Evolutionary conservation across 2,888 invertebrate species (phyloP), one percentile per base, ranked within the genome.

Genomic region (Sinohyriopsis cumingii): DNA sequence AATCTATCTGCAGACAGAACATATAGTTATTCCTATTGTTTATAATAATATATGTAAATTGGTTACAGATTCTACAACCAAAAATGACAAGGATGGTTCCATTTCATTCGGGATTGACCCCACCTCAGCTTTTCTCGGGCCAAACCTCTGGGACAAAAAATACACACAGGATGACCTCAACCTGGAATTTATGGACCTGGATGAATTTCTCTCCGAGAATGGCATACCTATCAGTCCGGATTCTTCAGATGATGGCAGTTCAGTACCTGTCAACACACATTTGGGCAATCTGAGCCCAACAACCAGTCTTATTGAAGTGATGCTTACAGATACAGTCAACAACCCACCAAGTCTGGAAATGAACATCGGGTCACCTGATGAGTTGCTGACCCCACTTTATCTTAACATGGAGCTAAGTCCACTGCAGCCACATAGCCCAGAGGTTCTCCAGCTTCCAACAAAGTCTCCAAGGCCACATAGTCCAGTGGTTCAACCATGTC

Each of bases 61-160:
- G 45, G 15, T 45, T 45, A 15, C 45, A 45, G 45, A 45, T 12
- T 45, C 45, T 45, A 15, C 45, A 45, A 15, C 45, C 45, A 45
- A 15, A 45, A 45, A 45, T 45, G 45, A 45, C 45, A 15, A 45
- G 45, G 15, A 45, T 45, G 45, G 12, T 45, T 45, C 45, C 45
- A 45, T 45, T 15, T 45, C 15, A 1, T 63, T 65, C 25, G 66
- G 68, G 25, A 72, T 73, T 28, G 79, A 82, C 65, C 67, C 95
- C 89, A 96, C 96, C 91, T 95, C 97, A 82, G 97, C 97, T 90
- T 97, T 97, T 92, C 94, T 98, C 87, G 97, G 97, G 78, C 97
- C 97, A 80, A 97, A 95, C 91, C 92, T 98, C 78, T 98, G 97
- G 97, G 97, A 97, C 92, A 96, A 96, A 92, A 95, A 96, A 85